Percentiles rank a stretch among this genome's conserved stretches.
Evolutionary conservation across 2,797 vertebrate species (phyloP).

Genomic region (Falco biarmicus): DNA sequence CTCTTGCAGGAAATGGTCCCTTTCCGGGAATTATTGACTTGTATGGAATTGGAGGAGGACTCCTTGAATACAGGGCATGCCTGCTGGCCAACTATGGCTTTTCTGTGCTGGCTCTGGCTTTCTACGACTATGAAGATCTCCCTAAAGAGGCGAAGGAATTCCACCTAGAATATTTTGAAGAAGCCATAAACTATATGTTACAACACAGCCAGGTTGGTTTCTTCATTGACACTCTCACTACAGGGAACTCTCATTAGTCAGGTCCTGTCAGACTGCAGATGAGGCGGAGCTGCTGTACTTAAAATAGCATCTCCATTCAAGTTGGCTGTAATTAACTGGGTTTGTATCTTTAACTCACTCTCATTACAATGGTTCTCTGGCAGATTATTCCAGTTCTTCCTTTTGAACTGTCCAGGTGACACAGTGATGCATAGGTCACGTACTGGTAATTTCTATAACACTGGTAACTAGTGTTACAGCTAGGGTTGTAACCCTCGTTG

Average conservation of each 20-base stretch:
- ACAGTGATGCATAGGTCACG: not conserved
- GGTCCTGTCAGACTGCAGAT: not conserved
- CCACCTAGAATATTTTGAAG: conserved; percentile 90
- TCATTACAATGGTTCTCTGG: not conserved
- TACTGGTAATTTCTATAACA: not conserved
- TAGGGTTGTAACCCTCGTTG: not conserved
- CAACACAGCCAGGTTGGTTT: conserved; percentile 76
- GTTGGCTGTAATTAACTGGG: not conserved
- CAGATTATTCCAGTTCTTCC: not conserved
- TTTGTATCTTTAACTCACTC: not conserved
- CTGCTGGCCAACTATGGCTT: conserved; percentile 87
- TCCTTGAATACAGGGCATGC: conserved; percentile 86
- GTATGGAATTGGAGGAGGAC: conserved; percentile 81
- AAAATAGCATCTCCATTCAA: not conserved
- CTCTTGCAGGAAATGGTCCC: conserved; percentile 79
- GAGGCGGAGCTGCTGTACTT: not conserved
- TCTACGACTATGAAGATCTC: conserved; percentile 82
- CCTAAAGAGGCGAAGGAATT: conserved; percentile 73
- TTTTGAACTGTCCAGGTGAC: not conserved
- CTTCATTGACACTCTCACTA: not conserved
- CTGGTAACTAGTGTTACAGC: not conserved
- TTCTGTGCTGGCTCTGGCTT: conserved; percentile 86
- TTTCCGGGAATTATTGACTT: conserved; percentile 90
- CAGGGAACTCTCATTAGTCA: not conserved
- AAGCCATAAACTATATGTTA: conserved; percentile 84